A percentile compares a stretch with the other conserved stretches of the same genome.
Evolutionary conservation across 1,140 invertebrate genomes (phyloP).

Genomic region (Drosophila sechellia): DNA sequence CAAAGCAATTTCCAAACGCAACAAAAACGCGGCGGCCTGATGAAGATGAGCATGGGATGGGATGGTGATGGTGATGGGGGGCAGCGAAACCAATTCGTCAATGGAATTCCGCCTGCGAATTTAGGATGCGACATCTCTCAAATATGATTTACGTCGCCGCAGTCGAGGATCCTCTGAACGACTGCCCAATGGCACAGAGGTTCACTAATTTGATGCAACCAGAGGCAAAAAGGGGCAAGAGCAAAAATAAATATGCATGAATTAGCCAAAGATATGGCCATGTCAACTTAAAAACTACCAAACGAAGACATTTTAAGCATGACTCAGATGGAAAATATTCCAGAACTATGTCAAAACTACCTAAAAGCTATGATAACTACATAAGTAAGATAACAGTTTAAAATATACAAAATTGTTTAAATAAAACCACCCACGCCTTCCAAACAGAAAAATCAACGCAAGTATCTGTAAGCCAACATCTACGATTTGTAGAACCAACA

Average conservation of each 20-base stretch:
- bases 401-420: too few relatives aligned
- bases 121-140: conserved; percentile 70
- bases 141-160: conserved; percentile 65
- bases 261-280: background rate
- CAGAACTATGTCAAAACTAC: background rate
- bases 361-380: too few relatives aligned
- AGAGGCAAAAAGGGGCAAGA: background rate
- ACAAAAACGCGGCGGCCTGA: conserved; percentile 22
- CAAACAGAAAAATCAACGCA: background rate
- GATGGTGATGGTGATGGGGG: background rate
- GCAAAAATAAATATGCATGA: conserved; percentile 39
- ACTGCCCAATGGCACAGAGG: background rate
- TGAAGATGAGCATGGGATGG: background rate
- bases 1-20: conserved; percentile 67
- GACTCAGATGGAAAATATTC: background rate
- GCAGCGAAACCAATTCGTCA: conserved; percentile 60
- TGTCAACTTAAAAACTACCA: background rate
- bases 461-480: conserved; percentile 35
- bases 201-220: conserved; percentile 17
- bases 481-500: conserved; percentile 73
- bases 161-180: background rate
- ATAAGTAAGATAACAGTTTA: background rate
- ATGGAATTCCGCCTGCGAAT: conserved; percentile 70
- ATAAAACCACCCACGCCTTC: too few relatives aligned
- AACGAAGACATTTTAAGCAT: too few relatives aligned